Conservation (phyloP, 2,797 vertebrate species). For the Thalassophryne amazonica region DNA sequence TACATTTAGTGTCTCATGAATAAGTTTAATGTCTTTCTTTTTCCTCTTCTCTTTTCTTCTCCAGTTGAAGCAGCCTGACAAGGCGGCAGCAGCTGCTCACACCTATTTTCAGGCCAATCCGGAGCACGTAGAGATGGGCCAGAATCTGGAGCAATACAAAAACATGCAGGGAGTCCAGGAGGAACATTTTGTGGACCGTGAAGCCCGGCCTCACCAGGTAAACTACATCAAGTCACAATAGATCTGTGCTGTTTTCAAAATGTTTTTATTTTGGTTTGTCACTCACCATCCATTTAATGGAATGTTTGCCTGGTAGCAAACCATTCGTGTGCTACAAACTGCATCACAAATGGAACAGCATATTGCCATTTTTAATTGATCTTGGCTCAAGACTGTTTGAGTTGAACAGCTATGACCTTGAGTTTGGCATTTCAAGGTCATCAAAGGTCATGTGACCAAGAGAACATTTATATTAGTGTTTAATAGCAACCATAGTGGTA, state of each 20-base stretch:
- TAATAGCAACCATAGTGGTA: no score
- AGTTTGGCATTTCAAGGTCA: no score
- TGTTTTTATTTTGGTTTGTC: background rate
- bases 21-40: background rate
- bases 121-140: constrained; percentile 92
- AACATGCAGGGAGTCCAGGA: constrained; percentile 68
- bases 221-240: background rate
- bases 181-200: constrained; percentile 82
- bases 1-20: background rate
- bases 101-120: constrained; percentile 98
- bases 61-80: constrained; percentile 87
- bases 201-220: constrained; percentile 89
- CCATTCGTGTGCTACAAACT: no score
- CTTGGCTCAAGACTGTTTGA: no score
- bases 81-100: constrained; percentile 91
- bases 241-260: background rate
- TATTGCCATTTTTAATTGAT: no score
- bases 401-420: no score
- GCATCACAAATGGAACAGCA: no score
- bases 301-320: no score
- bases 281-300: no score
- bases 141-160: constrained; percentile 90
- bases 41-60: background rate
- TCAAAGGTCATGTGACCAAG: no score
- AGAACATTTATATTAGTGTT: no score